Evolutionary conservation across 1,140 invertebrate genomes (phyloP).

Genomic region (Anoplophora glabripennis): DNA sequence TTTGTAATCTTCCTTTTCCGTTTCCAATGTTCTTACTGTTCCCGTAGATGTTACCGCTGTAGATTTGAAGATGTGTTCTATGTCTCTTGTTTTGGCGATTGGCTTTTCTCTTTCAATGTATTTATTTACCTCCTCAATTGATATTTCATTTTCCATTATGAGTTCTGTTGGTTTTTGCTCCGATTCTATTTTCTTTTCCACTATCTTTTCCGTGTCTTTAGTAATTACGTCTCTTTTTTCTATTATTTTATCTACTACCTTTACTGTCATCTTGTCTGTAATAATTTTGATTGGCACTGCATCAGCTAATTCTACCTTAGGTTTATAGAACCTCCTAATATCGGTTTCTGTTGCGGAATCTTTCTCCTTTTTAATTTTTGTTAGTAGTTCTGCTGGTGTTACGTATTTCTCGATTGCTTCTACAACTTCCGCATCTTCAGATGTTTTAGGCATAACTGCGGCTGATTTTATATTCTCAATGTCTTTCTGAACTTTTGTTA

Average conservation of each 20-base stretch:
- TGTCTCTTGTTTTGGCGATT: too few species aligned
- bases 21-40: too few species aligned
- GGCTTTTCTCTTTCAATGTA: too few species aligned
- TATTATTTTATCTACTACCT: constrained; percentile 16
- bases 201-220: not conserved
- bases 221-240: not conserved
- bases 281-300: not conserved
- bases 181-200: too few species aligned
- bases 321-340: too few species aligned
- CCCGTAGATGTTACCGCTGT: too few species aligned
- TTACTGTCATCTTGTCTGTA: constrained; percentile 6
- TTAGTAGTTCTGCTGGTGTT: too few species aligned
- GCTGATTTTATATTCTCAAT: constrained; percentile 9
- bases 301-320: not conserved
- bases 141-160: too few species aligned
- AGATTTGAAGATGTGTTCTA: too few species aligned
- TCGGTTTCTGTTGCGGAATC: not conserved
- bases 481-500: constrained; percentile 13
- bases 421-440: not conserved
- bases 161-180: too few species aligned
- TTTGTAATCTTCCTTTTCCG: too few species aligned
- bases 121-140: too few species aligned
- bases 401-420: not conserved
- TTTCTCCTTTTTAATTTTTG: constrained; percentile 4
- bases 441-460: not conserved